These are phyloP conservation scores for Poecilobothrus nobilitatus DNA, from an alignment of 2,888 invertebrate genomes.

Conservation along the genomic window DNA sequence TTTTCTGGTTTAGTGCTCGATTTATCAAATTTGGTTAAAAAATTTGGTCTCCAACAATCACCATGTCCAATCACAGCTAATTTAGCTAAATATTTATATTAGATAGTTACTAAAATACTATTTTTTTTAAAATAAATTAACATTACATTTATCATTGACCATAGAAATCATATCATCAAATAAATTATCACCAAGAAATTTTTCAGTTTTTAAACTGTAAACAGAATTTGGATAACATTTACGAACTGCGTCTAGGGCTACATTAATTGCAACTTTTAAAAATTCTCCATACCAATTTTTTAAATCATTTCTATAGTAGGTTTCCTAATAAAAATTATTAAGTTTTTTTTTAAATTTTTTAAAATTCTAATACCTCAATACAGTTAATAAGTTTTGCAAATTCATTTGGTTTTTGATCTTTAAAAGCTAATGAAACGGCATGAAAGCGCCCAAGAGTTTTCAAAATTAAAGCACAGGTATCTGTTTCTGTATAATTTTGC, in stretches of 20 bases:
- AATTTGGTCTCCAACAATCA: conserved; percentile 70
- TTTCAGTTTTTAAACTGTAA: conserved; percentile 50
- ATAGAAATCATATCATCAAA: conserved; percentile 44
- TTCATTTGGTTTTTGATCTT: conserved; percentile 47
- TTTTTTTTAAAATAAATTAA: not conserved
- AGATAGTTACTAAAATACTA: not conserved
- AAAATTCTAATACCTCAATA: conserved; percentile 30
- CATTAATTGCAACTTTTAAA: conserved; percentile 45
- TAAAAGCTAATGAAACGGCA: conserved; percentile 52
- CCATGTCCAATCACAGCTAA: conserved; percentile 60
- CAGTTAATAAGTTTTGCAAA: conserved; percentile 44
- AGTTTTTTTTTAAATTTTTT: not conserved
- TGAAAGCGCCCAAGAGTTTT: conserved; percentile 52
- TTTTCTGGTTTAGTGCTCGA: conserved; percentile 13
- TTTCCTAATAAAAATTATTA: conserved; percentile 41
- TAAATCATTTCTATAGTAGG: conserved; percentile 49
- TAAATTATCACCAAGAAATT: conserved; percentile 49
- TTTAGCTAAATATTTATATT: conserved; percentile 25
- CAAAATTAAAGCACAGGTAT: conserved; percentile 47
- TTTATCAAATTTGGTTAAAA: conserved; percentile 47
- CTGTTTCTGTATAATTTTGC: conserved; percentile 47
- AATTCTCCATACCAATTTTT: conserved; percentile 53
- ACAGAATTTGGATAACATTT: conserved; percentile 53
- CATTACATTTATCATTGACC: conserved; percentile 31
- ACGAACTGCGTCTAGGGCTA: conserved; percentile 55